A percentile compares a stretch with the other conserved stretches of the same genome.
Conservation (phyloP, 2,888 invertebrate genomes). For the Drosophila eohydei region DNA sequence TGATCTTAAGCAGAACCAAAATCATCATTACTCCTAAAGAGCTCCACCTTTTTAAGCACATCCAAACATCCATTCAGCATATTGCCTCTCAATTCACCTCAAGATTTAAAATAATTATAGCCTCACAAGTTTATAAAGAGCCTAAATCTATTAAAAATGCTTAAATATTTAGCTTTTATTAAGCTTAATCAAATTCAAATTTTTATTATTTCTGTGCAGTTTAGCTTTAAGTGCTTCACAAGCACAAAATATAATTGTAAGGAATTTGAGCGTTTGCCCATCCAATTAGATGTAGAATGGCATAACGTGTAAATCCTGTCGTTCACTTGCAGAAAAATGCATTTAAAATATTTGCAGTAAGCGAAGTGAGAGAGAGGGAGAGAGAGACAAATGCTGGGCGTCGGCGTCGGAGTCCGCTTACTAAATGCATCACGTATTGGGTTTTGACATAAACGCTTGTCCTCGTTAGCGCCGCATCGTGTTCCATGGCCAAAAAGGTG, state of each 20-base stretch:
- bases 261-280: slow-evolving; percentile 60
- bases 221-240: slow-evolving; percentile 12
- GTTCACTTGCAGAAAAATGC: slow-evolving; percentile 64
- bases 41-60: too few species aligned
- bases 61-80: too few species aligned
- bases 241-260: slow-evolving; percentile 22
- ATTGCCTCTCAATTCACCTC: background rate
- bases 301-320: slow-evolving; percentile 75
- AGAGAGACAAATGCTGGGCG: background rate
- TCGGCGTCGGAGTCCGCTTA: slow-evolving; percentile 24
- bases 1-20: too few species aligned
- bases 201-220: slow-evolving; percentile 4
- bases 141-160: background rate
- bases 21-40: too few species aligned
- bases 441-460: slow-evolving; percentile 82
- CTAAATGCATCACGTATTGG: slow-evolving; percentile 82
- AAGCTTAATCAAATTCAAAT: background rate
- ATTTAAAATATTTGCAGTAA: slow-evolving; percentile 62
- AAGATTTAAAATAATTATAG: background rate
- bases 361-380: background rate
- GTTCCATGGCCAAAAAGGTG: slow-evolving; percentile 59
- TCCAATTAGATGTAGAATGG: slow-evolving; percentile 79
- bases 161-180: background rate
- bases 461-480: slow-evolving; percentile 81
- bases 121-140: background rate